Evolutionary conservation across 2,888 invertebrate genomes (phyloP).

Genomic region (Ephialtes manifestator): DNA sequence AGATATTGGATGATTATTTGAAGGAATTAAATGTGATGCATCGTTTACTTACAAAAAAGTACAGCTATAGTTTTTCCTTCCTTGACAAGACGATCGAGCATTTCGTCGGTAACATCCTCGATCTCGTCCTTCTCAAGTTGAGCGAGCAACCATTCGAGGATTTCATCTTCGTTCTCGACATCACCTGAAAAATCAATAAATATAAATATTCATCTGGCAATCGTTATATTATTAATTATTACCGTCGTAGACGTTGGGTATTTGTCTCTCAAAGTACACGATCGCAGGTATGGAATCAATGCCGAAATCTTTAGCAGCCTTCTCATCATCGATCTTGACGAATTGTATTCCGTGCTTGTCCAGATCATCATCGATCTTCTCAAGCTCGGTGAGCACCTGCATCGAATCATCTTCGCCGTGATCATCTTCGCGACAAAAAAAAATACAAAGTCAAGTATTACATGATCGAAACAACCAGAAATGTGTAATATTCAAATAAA

Average conservation of each 20-base stretch:
- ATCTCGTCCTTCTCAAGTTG: constrained; percentile 97
- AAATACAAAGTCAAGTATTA: constrained; percentile 2
- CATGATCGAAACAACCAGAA: not conserved
- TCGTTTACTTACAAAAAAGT: constrained; percentile 92
- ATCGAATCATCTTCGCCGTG: constrained; percentile 95
- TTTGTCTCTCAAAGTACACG: constrained; percentile 97
- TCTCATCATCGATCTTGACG: constrained; percentile 95
- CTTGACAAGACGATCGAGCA: constrained; percentile 95
- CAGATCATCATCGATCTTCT: constrained; percentile 97
- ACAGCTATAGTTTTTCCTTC: constrained; percentile 96
- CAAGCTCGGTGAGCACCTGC: constrained; percentile 94
- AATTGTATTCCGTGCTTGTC: constrained; percentile 97
- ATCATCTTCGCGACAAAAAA: constrained; percentile 89
- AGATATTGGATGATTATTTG: constrained; percentile 41
- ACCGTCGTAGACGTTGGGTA: constrained; percentile 97
- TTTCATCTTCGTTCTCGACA: constrained; percentile 95
- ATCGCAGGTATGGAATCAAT: constrained; percentile 93
- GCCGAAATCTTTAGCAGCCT: constrained; percentile 94
- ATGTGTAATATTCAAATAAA: not conserved
- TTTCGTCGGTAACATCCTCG: constrained; percentile 97
- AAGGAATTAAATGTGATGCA: not conserved
- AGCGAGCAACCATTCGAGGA: constrained; percentile 94
- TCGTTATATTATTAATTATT: constrained; percentile 68
- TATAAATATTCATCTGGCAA: not conserved
- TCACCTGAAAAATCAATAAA: constrained; percentile 88